Percentiles rank a stretch among this genome's conserved stretches.
These are phyloP conservation scores for Torymus aiolomorphi DNA, from an alignment of 2,888 invertebrate species.

Conservation along the genomic window DNA sequence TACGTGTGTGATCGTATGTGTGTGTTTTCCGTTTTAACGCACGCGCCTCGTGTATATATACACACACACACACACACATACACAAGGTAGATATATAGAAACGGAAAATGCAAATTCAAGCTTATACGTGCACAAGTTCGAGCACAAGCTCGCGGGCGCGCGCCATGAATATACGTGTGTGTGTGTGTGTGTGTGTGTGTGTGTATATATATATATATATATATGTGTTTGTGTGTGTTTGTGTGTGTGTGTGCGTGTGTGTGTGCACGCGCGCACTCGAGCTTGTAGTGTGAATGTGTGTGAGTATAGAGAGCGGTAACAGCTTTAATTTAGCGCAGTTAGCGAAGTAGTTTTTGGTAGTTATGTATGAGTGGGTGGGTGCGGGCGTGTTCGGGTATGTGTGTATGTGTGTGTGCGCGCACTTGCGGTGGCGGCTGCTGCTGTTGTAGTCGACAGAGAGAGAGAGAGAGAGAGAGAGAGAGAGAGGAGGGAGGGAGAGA, in stretches of 20 bases:
- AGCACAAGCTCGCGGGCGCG: background rate
- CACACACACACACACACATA: slow-evolving; percentile 3
- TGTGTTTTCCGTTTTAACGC: background rate
- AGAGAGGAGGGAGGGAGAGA: background rate
- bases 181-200: background rate
- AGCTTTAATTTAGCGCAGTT: slow-evolving; percentile 46
- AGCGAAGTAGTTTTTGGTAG: slow-evolving; percentile 44
- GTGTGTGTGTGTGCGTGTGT: background rate
- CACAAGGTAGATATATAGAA: slow-evolving; percentile 11
- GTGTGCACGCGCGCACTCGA: slow-evolving; percentile 22
- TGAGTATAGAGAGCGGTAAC: slow-evolving; percentile 23
- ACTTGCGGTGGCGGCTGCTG: background rate
- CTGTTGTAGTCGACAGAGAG: slow-evolving; percentile 12
- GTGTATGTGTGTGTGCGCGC: background rate
- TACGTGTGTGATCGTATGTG: background rate
- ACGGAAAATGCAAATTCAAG: slow-evolving; percentile 32
- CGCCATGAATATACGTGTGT: slow-evolving; percentile 9
- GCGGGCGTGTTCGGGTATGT: background rate
- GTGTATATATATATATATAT: slow-evolving; percentile 17
- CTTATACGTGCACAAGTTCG: slow-evolving; percentile 29
- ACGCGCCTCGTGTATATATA: background rate
- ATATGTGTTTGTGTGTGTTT: slow-evolving; percentile 43
- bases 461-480: background rate
- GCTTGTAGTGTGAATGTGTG: slow-evolving; percentile 12
- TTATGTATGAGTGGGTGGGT: slow-evolving; percentile 21